These are phyloP conservation scores for Ashinkailepas kermadecensis DNA, from an alignment of 2,888 invertebrate genomes.

Conservation along the genomic window DNA sequence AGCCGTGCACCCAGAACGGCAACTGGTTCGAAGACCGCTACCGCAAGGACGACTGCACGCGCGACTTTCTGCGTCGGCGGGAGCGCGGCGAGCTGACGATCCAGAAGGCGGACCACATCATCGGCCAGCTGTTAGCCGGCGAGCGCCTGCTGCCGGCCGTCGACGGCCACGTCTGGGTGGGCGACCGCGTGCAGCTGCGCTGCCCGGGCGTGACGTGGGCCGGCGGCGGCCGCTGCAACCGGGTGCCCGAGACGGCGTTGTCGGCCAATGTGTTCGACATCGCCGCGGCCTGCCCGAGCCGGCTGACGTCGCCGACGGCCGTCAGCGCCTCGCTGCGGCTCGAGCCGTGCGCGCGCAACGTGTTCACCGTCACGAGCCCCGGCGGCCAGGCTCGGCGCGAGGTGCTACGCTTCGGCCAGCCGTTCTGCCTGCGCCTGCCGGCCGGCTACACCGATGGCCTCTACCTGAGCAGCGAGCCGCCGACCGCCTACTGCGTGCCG, in stretches of 20 bases:
- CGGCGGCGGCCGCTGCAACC: constrained; percentile 5
- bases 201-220: not conserved
- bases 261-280: not conserved
- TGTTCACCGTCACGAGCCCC: not conserved
- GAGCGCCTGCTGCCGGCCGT: constrained; percentile 3
- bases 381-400: not conserved
- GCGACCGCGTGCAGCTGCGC: constrained; percentile 2
- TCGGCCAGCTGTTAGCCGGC: not conserved
- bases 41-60: not conserved
- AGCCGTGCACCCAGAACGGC: constrained; percentile 6
- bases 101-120: constrained; percentile 7
- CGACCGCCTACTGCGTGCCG: constrained; percentile 16
- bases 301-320: not conserved
- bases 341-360: not conserved
- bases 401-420: not conserved
- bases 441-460: not conserved
- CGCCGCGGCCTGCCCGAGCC: not conserved
- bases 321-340: constrained; percentile 17
- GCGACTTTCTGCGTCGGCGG: not conserved
- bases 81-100: not conserved
- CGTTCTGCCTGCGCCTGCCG: not conserved
- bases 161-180: not conserved
- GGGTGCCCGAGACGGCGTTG: not conserved
- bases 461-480: constrained; percentile 15
- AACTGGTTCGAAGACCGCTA: constrained; percentile 11